Conservation (phyloP, 2,888 invertebrate species). For the Opisthograptis luteolata region DNA sequence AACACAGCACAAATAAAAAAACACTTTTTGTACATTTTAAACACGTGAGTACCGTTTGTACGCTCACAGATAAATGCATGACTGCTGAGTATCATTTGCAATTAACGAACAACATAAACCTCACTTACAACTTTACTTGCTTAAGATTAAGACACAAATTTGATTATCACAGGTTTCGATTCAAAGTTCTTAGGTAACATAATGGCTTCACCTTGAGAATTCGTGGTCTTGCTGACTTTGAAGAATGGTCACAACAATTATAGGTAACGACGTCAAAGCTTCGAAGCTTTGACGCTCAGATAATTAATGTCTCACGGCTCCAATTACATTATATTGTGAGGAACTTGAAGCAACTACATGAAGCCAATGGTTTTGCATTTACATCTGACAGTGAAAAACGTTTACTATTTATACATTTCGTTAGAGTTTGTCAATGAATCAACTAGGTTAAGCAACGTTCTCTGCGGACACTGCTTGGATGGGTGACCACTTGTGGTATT, state of each 20-base stretch:
- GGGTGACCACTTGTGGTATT: no score
- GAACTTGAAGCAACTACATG: constrained; percentile 3
- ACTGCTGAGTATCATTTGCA: constrained; percentile 32
- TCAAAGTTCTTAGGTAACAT: constrained; percentile 15
- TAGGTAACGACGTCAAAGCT: constrained; percentile 43
- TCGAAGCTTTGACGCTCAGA: constrained; percentile 32
- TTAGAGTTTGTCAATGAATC: no score
- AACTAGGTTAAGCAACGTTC: no score
- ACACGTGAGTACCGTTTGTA: constrained; percentile 56
- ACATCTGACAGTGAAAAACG: no score
- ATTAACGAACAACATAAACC: constrained; percentile 8
- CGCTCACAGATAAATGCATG: constrained; percentile 63
- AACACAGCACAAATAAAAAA: constrained; percentile 42
- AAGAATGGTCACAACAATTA: constrained; percentile 56
- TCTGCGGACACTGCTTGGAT: no score
- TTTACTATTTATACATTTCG: no score
- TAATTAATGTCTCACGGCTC: constrained; percentile 35
- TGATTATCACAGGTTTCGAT: not conserved
- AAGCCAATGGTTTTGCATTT: constrained; percentile 5
- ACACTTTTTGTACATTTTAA: constrained; percentile 46
- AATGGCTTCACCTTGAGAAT: constrained; percentile 53
- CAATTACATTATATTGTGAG: constrained; percentile 35
- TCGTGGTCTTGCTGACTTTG: constrained; percentile 66
- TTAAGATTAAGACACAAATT: constrained; percentile 3
- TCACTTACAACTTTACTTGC: constrained; percentile 4